Evolutionary conservation across 2,888 invertebrate genomes (phyloP).

Genomic region (Mechanitis mazaeus): DNA sequence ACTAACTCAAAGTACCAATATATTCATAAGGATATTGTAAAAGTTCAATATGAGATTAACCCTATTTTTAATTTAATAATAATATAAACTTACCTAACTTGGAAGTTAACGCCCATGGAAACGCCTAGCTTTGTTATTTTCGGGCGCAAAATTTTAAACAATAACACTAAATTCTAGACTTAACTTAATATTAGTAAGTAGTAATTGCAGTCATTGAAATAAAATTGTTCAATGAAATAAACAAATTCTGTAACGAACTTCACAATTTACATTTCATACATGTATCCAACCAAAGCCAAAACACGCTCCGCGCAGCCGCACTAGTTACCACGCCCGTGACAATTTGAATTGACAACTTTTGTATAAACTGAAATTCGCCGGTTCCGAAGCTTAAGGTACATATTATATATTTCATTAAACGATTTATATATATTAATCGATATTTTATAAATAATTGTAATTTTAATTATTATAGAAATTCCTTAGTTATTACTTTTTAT

Average conservation of each 20-base stretch:
- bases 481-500: no score
- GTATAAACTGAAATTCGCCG: slow-evolving; percentile 10
- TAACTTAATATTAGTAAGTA: slow-evolving; percentile 19
- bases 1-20: no score
- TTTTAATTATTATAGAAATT: no score
- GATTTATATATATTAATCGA: neutral
- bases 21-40: slow-evolving; percentile 8
- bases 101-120: slow-evolving; percentile 72
- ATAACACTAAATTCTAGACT: slow-evolving; percentile 24
- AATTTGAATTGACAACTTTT: slow-evolving; percentile 36
- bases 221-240: slow-evolving; percentile 47
- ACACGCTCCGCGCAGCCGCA: slow-evolving; percentile 60
- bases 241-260: slow-evolving; percentile 53
- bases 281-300: slow-evolving; percentile 33
- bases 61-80: slow-evolving; percentile 66
- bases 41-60: slow-evolving; percentile 42
- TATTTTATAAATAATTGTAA: no score
- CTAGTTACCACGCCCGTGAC: slow-evolving; percentile 61
- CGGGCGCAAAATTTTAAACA: slow-evolving; percentile 38
- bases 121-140: slow-evolving; percentile 43
- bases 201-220: slow-evolving; percentile 37
- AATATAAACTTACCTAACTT: slow-evolving; percentile 60
- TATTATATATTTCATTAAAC: no score
- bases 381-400: neutral
- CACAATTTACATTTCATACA: slow-evolving; percentile 60